Base-by-base conservation (phyloP, 2,888 invertebrate species). In the Cepaea hortensis region DNA sequence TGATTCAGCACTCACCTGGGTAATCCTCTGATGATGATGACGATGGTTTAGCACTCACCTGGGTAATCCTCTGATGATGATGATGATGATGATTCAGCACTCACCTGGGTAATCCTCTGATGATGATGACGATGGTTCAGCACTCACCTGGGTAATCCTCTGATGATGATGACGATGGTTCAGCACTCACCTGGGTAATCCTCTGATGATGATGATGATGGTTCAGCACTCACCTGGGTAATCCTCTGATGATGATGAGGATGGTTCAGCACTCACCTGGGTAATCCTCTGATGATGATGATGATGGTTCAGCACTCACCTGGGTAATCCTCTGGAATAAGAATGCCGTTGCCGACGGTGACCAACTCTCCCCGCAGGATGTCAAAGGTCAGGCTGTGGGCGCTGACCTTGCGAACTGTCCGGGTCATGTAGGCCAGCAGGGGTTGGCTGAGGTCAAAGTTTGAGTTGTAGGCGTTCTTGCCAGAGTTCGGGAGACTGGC, bases 291-390 rank as follows among this genome's bases (percentile, higher is more conserved):
- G 35, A 35, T 35, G 35, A 3, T 11, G 55, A 55, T 11, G 11
- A 61, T 3, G 20, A 4, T n/a, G 5, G 6, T 62, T n/a, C 23
- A 62, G 20, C 15, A 46, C 81, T 81, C 85, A 92, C 93, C 93
- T 91, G 91, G 91, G 85, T 92, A 93, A 85, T 92, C 91, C 85
- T 92, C 91, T 3, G 93, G 93, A 62, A 93, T 91, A 20, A 93
- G 91, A 3, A 93, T 88, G 1, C 90, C 89, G n/a, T 91, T 91
- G 2, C 92, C 93, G 0, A 91, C 90, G 48, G 91, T 91, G 77
- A 89, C 23, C 46, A 85, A 84, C 73, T 87, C 88, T 20, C 82
- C 80, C 1, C 88, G 88, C 0, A 35, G 55, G 62, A 70, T 50
- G 68, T 90, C 88, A 11, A 91, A 88, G 75, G 84, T 65, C 46